Base-by-base conservation (phyloP, 1,140 invertebrate species). In the Penaeus japonicus region DNA sequence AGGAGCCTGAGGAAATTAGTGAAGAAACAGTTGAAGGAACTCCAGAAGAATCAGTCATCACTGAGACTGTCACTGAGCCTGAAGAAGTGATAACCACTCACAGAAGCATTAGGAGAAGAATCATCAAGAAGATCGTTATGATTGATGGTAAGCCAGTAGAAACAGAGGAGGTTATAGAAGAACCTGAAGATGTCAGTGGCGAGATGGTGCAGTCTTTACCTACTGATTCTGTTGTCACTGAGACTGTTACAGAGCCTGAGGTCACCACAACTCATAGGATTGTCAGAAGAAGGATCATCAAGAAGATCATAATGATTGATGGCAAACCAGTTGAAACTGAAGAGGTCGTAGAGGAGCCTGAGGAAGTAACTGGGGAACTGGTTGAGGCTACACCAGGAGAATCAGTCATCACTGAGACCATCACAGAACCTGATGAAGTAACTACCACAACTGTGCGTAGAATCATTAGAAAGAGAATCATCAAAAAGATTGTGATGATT, bases 121-220 rank as follows among this genome's bases (percentile, higher is more conserved):
- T 81, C 30, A 81, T 87, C 30, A 87, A 35, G 20, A 81, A 82
- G 77, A 87, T 87, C n/a, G 30, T 87, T 2, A 22, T 73, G 30
- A 70, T 82, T 55, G 77, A 87, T 32, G 85, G 85, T 24, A 65
- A 65, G 17, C 62, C 62, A 17, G 62, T 65, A 17, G 62, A 65
- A 17, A 65, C 62, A n/a, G 62, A 65, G 20, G 62, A 65, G 17
- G 62, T 65, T 30, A 30, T 65, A 4, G 62, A 65, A 18, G 62
- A 65, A 17, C 62, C 62, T 5, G 62, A 65, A 17, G 62, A 65
- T 17, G 10, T 65, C 5, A 65, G n/a, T 65, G 62, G 10, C 12
- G 15, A 24, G n/a, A n/a, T 65, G 62, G 62, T n/a, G 5, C 10
- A 65, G 62, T 7, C 0, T 10, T 2, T 18, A 12, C 27, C 62